Conservation (phyloP, 2,113 vertebrate species). For the Ailurus styani region DNA sequence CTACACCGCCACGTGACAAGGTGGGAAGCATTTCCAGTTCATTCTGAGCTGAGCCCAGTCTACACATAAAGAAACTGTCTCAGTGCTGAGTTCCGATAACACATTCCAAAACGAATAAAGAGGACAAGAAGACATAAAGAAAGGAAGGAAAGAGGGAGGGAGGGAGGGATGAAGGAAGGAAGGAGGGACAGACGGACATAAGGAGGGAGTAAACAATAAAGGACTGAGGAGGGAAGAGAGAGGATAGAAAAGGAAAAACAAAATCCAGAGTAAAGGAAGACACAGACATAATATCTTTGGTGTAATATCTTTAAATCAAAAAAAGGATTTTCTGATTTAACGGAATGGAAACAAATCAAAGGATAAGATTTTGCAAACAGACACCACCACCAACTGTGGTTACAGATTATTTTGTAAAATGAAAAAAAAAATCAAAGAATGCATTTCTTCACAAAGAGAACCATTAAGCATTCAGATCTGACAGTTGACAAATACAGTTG, state of each 20-base stretch:
- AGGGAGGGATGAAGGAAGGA: neutral
- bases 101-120: neutral
- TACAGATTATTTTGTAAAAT: constrained; percentile 49
- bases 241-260: neutral
- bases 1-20: neutral
- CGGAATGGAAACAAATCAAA: constrained; percentile 34
- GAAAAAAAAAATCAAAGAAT: neutral
- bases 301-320: neutral
- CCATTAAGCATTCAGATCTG: constrained; percentile 50
- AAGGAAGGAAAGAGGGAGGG: neutral
- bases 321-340: neutral
- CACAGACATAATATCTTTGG: too few species aligned
- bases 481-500: constrained; percentile 55
- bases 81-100: neutral
- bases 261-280: neutral
- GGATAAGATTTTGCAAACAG: neutral
- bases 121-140: neutral
- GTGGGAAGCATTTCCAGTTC: neutral
- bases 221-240: neutral
- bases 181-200: neutral
- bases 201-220: neutral
- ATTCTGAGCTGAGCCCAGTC: neutral
- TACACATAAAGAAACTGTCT: neutral
- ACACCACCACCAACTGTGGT: neutral
- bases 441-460: constrained; percentile 11